Evolutionary conservation across 2,888 invertebrate genomes (phyloP).

Genomic region (Blomia tropicalis): DNA sequence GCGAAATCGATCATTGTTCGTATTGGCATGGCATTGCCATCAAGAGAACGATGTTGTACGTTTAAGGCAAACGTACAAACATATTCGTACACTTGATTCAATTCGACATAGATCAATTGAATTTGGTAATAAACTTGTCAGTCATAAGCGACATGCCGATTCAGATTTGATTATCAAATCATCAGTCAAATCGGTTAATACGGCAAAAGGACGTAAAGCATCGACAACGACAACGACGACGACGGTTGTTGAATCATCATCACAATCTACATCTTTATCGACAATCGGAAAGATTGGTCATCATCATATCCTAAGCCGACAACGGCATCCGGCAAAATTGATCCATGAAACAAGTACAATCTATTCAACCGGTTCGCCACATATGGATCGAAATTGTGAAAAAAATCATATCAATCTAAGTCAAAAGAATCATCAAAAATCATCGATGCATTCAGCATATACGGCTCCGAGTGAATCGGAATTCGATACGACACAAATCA

Average conservation of each 20-base stretch:
- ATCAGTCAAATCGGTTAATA: background rate
- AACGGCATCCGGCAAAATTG: slow-evolving; percentile 20
- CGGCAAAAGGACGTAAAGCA: background rate
- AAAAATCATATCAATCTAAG: background rate
- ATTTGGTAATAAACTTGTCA: background rate
- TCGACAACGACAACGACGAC: no score
- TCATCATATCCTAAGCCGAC: slow-evolving; percentile 13
- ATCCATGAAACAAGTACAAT: slow-evolving; percentile 3
- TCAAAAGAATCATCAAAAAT: background rate
- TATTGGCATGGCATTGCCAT: slow-evolving; percentile 16
- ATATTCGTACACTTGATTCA: background rate
- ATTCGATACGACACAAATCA: slow-evolving; percentile 23
- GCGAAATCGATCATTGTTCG: background rate
- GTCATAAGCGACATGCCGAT: background rate
- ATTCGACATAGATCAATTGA: background rate
- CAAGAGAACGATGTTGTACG: background rate
- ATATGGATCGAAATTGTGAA: background rate
- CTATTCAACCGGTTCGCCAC: background rate
- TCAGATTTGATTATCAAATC: background rate
- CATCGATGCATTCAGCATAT: background rate
- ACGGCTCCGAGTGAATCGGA: slow-evolving; percentile 19
- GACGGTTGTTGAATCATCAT: no score
- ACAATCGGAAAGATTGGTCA: background rate
- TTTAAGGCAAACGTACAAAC: slow-evolving; percentile 5
- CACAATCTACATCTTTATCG: no score